Conservation (phyloP, 1,140 invertebrate genomes). For the Maconellicoccus hirsutus region DNA sequence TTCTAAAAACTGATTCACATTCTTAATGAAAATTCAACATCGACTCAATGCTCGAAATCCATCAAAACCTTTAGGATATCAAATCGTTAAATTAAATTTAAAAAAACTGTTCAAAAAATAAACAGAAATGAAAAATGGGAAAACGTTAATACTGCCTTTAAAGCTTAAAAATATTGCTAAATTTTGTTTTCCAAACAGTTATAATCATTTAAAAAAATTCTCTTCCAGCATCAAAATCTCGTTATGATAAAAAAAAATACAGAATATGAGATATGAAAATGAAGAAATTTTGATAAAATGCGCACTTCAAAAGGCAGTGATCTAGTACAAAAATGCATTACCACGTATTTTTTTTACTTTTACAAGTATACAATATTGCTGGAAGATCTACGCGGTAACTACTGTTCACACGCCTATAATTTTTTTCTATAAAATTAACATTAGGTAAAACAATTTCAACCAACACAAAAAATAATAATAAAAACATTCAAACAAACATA, state of each 20-base stretch:
- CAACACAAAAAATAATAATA: not conserved
- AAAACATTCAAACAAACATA: not conserved
- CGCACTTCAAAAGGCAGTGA: not conserved
- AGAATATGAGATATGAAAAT: not conserved
- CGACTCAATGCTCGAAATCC: not conserved
- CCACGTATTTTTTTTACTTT: not conserved
- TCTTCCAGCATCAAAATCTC: not conserved
- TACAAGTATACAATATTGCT: no score
- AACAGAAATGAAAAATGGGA: not conserved
- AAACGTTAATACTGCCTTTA: conserved; percentile 1
- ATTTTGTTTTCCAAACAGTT: not conserved
- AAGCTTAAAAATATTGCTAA: not conserved
- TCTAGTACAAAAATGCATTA: not conserved
- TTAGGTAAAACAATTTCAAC: not conserved
- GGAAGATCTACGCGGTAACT: not conserved
- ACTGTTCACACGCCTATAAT: not conserved
- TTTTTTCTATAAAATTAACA: not conserved
- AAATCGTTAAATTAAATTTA: not conserved
- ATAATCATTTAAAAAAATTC: not conserved
- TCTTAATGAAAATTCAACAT: not conserved
- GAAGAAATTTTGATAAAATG: conserved; percentile 1
- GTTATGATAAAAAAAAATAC: not conserved
- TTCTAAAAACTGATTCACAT: not conserved
- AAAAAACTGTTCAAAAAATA: conserved; percentile 6
- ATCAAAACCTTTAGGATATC: not conserved